phyloP scores from a whole-genome alignment of 23 tunicate genomes.

The Styela clava region DNA sequence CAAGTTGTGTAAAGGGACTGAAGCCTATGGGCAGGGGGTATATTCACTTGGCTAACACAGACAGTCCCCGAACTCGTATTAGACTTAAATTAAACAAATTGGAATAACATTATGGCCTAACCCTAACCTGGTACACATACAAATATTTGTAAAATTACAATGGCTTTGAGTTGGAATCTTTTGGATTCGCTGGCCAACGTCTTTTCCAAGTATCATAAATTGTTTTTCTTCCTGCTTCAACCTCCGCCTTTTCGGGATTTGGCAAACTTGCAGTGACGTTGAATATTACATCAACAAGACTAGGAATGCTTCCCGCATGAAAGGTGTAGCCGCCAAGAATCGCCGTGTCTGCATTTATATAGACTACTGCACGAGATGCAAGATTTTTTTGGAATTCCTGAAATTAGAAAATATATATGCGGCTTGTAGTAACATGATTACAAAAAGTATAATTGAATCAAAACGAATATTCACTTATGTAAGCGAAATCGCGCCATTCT shows the following conservation, averaged over 20 bases:
- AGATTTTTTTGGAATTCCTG: slow-evolving; percentile 63
- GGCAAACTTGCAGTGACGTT: slow-evolving; percentile 33
- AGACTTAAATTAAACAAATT: too few species aligned
- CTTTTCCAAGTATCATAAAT: slow-evolving; percentile 61
- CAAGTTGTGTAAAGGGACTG: too few species aligned
- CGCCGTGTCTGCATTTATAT: slow-evolving; percentile 51
- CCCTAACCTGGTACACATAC: too few species aligned
- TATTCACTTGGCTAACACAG: too few species aligned
- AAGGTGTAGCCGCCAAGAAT: slow-evolving; percentile 52
- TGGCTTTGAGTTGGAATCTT: not conserved
- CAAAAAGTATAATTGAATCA: too few species aligned
- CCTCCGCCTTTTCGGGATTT: slow-evolving; percentile 32
- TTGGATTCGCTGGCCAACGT: not conserved
- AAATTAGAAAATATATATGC: not conserved
- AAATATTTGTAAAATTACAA: too few species aligned
- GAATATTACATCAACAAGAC: slow-evolving; percentile 30
- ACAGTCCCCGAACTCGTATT: too few species aligned
- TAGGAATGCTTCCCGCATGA: slow-evolving; percentile 22
- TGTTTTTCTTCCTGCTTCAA: slow-evolving; percentile 34
- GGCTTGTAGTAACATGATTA: not conserved
- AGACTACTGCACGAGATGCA: slow-evolving; percentile 51
- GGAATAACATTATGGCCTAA: too few species aligned
- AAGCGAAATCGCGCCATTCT: too few species aligned
- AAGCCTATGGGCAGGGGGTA: too few species aligned
- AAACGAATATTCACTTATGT: too few species aligned